phyloP scores from a whole-genome alignment of 2,797 vertebrate species.

The Acridotheres tristis region DNA sequence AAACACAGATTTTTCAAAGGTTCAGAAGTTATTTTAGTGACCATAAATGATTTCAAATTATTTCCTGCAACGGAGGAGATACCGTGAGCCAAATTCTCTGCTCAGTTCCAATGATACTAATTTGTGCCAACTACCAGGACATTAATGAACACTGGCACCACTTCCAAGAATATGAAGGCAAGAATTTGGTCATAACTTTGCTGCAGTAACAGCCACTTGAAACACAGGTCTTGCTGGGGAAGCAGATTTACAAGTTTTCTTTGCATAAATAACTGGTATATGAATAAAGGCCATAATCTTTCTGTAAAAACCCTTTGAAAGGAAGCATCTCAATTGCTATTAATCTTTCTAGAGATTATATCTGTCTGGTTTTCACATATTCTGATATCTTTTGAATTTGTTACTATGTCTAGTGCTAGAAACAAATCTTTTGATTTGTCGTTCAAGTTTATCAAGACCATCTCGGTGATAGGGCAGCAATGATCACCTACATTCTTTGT shows the following conservation, averaged over 20 bases:
- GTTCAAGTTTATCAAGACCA: slow-evolving; percentile 17
- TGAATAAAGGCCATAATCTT: slow-evolving; percentile 17
- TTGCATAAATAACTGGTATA: background rate
- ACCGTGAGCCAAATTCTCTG: background rate
- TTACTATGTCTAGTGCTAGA: background rate
- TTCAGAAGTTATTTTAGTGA: slow-evolving; percentile 14
- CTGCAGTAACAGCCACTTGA: background rate
- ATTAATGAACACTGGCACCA: background rate
- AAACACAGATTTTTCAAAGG: background rate
- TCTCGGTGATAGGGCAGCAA: background rate
- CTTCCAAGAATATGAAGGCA: background rate
- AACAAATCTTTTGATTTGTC: background rate
- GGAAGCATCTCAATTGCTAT: background rate
- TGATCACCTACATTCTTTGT: slow-evolving; percentile 37
- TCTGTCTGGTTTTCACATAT: background rate
- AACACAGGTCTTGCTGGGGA: background rate
- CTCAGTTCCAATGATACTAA: background rate
- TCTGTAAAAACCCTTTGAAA: background rate
- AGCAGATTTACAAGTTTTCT: background rate
- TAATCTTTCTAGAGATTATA: background rate
- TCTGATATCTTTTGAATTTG: slow-evolving; percentile 10
- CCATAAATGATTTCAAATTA: background rate
- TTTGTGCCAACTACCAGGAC: background rate
- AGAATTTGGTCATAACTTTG: background rate
- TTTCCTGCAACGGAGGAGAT: background rate